Conservation (phyloP, 2,113 vertebrate genomes). For the Phrynocephalus versicolor region DNA sequence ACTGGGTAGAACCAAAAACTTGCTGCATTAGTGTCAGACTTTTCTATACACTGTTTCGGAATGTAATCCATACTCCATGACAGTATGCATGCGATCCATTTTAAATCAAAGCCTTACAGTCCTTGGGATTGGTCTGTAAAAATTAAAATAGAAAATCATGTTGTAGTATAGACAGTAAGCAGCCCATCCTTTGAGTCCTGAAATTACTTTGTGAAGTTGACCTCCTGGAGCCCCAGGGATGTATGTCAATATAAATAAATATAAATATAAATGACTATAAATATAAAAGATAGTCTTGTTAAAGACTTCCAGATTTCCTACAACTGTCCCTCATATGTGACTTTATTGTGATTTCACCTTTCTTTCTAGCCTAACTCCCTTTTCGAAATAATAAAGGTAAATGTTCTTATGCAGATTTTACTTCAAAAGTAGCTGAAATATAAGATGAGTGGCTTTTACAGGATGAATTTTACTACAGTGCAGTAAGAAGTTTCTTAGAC, state of each 20-base stretch:
- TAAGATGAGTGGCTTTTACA: neutral
- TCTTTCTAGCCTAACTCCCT: slow-evolving; percentile 9
- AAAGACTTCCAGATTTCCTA: neutral
- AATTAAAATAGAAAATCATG: neutral
- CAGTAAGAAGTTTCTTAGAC: neutral
- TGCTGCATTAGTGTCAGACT: neutral
- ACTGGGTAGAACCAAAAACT: neutral
- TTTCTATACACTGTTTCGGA: neutral
- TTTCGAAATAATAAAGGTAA: slow-evolving; percentile 12
- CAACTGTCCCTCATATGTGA: slow-evolving; percentile 18
- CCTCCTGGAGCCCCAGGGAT: fast-evolving
- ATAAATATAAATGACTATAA: no score
- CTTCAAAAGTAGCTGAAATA: neutral
- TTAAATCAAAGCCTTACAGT: slow-evolving; percentile 21
- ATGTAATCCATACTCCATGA: no score
- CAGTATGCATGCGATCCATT: slow-evolving; percentile 2
- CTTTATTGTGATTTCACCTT: slow-evolving; percentile 38
- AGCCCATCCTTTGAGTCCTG: neutral
- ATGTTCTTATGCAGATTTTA: neutral
- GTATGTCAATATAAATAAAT: neutral
- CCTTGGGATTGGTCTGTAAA: neutral
- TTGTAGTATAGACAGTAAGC: neutral
- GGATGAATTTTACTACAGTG: neutral
- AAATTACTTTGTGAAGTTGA: neutral
- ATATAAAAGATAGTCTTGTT: no score